These are phyloP conservation scores for Drosophila sechellia DNA, from an alignment of 1,140 invertebrate species.

Conservation along the genomic window DNA sequence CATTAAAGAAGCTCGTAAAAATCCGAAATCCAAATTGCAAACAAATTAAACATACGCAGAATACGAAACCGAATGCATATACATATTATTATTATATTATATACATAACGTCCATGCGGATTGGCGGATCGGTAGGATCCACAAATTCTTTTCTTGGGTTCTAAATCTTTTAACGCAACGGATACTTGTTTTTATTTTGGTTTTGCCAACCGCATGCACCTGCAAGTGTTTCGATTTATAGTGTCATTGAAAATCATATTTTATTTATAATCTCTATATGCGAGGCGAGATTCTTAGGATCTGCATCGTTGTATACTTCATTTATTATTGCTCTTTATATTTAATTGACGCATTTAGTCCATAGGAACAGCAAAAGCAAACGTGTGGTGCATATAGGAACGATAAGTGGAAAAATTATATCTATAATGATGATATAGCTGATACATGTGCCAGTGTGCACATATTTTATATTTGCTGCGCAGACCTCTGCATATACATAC, in stretches of 20 bases:
- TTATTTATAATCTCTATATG: slow-evolving; percentile 69
- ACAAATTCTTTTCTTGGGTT: background rate
- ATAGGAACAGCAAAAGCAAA: slow-evolving; percentile 45
- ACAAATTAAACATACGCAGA: slow-evolving; percentile 33
- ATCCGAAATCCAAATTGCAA: slow-evolving; percentile 47
- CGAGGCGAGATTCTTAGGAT: slow-evolving; percentile 6
- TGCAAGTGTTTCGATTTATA: slow-evolving; percentile 51
- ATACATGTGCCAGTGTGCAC: slow-evolving; percentile 26
- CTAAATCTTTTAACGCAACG: slow-evolving; percentile 58
- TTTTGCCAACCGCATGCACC: slow-evolving; percentile 20
- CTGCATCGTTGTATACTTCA: slow-evolving; percentile 36
- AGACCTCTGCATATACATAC: slow-evolving; percentile 15
- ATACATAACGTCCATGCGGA: slow-evolving; percentile 20
- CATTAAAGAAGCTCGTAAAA: slow-evolving; percentile 74
- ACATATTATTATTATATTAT: slow-evolving; percentile 43
- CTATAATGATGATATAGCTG: slow-evolving; percentile 50
- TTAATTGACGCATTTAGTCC: slow-evolving; percentile 79
- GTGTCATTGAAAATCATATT: slow-evolving; percentile 71
- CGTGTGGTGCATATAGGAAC: slow-evolving; percentile 66
- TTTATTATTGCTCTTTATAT: slow-evolving; percentile 50
- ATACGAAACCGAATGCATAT: slow-evolving; percentile 34
- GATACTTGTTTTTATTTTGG: slow-evolving; percentile 28
- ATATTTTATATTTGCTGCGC: slow-evolving; percentile 36
- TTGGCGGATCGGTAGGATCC: slow-evolving; percentile 31
- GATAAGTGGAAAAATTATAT: slow-evolving; percentile 45